phyloP scores from a whole-genome alignment of 1,140 invertebrate genomes.

The Cecropterus lyciades region DNA sequence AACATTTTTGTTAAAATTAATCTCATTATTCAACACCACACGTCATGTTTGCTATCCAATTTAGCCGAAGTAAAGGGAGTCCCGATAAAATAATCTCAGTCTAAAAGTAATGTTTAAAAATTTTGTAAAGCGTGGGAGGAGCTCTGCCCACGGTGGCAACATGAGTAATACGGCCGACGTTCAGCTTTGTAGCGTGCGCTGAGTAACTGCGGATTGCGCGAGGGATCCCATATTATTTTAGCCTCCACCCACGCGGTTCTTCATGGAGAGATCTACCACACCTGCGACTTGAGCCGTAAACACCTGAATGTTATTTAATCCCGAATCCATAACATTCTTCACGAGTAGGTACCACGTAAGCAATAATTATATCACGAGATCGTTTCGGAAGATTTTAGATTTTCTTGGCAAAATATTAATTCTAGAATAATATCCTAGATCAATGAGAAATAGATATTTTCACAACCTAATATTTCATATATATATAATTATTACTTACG shows the following conservation, averaged over 20 bases:
- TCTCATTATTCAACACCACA: neutral
- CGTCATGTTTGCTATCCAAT: neutral
- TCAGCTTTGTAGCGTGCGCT: conserved; percentile 48
- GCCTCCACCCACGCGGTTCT: conserved; percentile 60
- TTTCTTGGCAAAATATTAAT: conserved; percentile 3
- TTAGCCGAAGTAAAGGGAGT: neutral
- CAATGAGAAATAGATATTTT: neutral
- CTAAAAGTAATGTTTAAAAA: conserved; percentile 70
- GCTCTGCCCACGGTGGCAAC: conserved; percentile 54
- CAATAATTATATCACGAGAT: conserved; percentile 5
- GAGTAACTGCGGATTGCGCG: conserved; percentile 57
- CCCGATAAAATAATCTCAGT: conserved; percentile 24
- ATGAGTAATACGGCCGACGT: conserved; percentile 68
- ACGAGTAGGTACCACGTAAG: conserved; percentile 5
- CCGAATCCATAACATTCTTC: conserved; percentile 53
- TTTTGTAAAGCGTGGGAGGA: conserved; percentile 71
- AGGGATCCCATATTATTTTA: conserved; percentile 73
- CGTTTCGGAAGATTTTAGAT: conserved; percentile 1
- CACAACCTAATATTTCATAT: neutral
- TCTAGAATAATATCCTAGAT: neutral
- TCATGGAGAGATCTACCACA: conserved; percentile 66
- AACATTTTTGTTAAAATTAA: neutral
- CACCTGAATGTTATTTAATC: conserved; percentile 78
- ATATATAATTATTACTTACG: neutral
- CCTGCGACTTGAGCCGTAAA: conserved; percentile 67